Evolutionary conservation across 2,113 vertebrate genomes (phyloP), one percentile per base, ranked within the genome.

Genomic region (Prunella himalayana): DNA sequence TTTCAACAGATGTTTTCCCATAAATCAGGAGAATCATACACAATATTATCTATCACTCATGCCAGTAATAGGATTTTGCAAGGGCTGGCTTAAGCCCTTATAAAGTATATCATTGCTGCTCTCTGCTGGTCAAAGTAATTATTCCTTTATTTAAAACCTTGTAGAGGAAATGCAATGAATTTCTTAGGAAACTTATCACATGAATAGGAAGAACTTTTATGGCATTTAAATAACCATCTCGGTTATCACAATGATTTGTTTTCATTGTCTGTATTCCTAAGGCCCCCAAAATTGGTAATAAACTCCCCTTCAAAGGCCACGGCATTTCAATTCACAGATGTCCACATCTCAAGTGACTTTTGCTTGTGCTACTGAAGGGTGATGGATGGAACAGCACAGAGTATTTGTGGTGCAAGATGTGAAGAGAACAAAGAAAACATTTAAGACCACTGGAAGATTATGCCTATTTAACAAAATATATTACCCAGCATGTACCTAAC

Each of bases 121-220:
- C 97, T 98, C 98, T 98, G 97, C 97, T 98, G 98, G 98, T 88
- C 92, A 97, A 95, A 97, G 31, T n/a, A 70, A 94, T 96, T 95
- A 97, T 90, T 96, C 64, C 77, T 79, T 80, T 83, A 76, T 37
- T 76, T 87, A 88, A 94, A 94, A 49, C 20, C 33, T 17, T 75
- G 13, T 35, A 64, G 56, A 84, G 23, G 37, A 79, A 66, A 81
- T 61, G 23, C 11, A 54, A 61, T 60, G 39, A 73, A 49, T 17
- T 41, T 53, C 59, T 44, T 57, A 66, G 31, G 60, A 84, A 95
- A 68, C 5, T 39, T 4, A 22, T 5, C 75, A 56, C 15, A 81
- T 35, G 6, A 77, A 65, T 11, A 76, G n/a, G 23, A 88, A 69
- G 19, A 59, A 54, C 6, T 60, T 71, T 47, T 9, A n/a, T 11